Evolutionary conservation across 2,888 invertebrate species (phyloP).

Genomic region (Philereme transversata): DNA sequence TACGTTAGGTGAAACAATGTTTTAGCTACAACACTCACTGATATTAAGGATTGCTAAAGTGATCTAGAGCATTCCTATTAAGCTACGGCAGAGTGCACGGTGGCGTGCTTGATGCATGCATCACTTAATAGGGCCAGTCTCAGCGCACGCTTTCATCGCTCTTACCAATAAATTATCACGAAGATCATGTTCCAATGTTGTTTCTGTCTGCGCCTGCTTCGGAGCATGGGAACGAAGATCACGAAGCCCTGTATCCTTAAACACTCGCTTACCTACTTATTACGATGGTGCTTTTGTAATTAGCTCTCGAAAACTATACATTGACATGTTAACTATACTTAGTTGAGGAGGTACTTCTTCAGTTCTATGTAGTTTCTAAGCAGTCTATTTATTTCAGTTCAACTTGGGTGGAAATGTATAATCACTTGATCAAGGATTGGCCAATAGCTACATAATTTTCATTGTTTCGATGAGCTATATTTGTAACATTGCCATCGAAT

Average conservation of each 20-base stretch:
- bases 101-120: conserved; percentile 55
- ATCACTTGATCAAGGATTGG: too few relatives aligned
- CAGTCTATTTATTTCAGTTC: too few relatives aligned
- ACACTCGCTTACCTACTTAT: conserved; percentile 2
- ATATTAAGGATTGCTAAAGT: background rate
- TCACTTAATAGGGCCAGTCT: conserved; percentile 61
- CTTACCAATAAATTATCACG: conserved; percentile 77
- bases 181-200: conserved; percentile 73
- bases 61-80: background rate
- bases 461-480: background rate
- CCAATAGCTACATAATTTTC: background rate
- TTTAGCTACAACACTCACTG: too few relatives aligned
- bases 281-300: background rate
- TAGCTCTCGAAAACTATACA: background rate
- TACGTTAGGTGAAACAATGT: too few relatives aligned
- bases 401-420: too few relatives aligned
- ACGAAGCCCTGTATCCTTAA: conserved; percentile 15
- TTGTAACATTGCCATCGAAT: background rate
- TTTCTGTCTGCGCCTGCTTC: conserved; percentile 56
- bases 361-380: too few relatives aligned
- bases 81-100: conserved; percentile 30
- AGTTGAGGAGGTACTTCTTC: too few relatives aligned
- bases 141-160: conserved; percentile 68
- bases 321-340: too few relatives aligned
- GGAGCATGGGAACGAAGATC: conserved; percentile 64